Percentiles rank a stretch among this genome's conserved stretches.
Conservation (phyloP, 2,888 invertebrate species). For the Athrips mouffetella region DNA sequence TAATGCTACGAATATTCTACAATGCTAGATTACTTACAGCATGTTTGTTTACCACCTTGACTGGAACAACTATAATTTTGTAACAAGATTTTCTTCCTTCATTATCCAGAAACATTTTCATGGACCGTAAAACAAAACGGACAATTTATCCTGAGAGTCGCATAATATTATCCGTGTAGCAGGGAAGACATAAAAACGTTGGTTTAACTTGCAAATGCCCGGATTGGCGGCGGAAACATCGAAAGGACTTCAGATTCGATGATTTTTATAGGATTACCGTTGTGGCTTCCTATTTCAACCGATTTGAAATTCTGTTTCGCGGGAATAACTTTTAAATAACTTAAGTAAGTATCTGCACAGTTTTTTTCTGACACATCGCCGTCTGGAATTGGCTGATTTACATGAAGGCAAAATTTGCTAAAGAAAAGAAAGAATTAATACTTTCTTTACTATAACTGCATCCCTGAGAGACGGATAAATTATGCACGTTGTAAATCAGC, state of each 20-base stretch:
- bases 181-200: constrained; percentile 61
- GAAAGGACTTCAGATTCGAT: constrained; percentile 61
- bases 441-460: too few relatives aligned
- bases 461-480: too few relatives aligned
- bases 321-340: too few relatives aligned
- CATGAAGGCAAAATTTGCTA: too few relatives aligned
- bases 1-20: neutral
- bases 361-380: too few relatives aligned
- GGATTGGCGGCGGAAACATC: constrained; percentile 58
- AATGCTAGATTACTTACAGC: neutral
- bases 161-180: constrained; percentile 28
- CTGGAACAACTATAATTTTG: neutral
- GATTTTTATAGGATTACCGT: constrained; percentile 56
- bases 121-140: constrained; percentile 10
- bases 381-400: too few relatives aligned
- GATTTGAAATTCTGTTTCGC: neutral
- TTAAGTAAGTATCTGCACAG: too few relatives aligned
- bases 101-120: constrained; percentile 3
- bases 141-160: constrained; percentile 11
- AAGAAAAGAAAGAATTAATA: too few relatives aligned
- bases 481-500: too few relatives aligned
- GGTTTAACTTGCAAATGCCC: constrained; percentile 58
- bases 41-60: neutral
- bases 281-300: constrained; percentile 49
- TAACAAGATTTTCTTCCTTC: constrained; percentile 7